Evolutionary conservation across 2,797 vertebrate genomes (phyloP), one percentile per base, ranked within the genome.

Genomic region (Gymnoscopelus microlampas): DNA sequence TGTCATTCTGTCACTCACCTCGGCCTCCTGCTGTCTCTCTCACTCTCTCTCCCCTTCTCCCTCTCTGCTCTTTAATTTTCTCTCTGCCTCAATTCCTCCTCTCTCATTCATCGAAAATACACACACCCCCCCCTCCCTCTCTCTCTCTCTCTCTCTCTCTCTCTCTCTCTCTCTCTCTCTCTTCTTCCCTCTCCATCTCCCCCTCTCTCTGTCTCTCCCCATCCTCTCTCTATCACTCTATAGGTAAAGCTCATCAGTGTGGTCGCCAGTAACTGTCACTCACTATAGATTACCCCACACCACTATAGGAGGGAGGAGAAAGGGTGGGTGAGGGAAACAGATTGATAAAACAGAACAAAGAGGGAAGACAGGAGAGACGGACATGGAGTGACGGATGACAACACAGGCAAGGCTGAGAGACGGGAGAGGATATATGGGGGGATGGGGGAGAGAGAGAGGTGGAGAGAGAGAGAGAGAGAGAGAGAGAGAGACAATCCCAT

Each of bases 231-330:
- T 54, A 35, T 63, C 65, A 59, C 24, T 61, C 54, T 8, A 48
- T 49, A 48, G 39, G 71, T 68, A 57, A 39, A 39, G 56, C 71
- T 82, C 77, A 59, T 82, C 79, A 67, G 66, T 63, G 73, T 69
- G n/a, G 62, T 63, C 26, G 66, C 82, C 77, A 71, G 68, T 63
- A 77, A 79, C 80, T 87, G 82, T 85, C 86, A 78, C 77, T 90
- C 79, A 83, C 62, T 70, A 29, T 64, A 85, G 79, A 88, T 88
- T 86, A 82, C 71, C 64, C 83, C 81, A 73, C 66, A 77, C 58
- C 69, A 77, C 65, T 65, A 49, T 13, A 58, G 58, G 63, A 63
- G 44, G 23, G 48, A 63, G 62, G 24, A 29, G 35, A 74, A 73
- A 49, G 48, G n/a, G 49, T 15, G 11, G 7, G 39, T 7, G 39